Base-by-base conservation (phyloP, 1,140 invertebrate species). In the Adelges cooleyi region DNA sequence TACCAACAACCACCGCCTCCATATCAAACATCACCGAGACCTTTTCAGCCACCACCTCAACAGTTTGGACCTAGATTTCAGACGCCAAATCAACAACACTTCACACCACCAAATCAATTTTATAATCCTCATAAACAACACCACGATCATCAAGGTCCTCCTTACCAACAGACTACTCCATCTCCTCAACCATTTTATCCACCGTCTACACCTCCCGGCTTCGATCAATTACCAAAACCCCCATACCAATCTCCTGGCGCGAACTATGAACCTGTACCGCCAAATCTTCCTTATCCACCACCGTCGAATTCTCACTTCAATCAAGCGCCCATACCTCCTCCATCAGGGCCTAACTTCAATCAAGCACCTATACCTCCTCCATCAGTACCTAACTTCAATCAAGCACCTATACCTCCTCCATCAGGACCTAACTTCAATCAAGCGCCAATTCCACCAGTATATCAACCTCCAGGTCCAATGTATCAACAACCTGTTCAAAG, bases 31-130 rank as follows among this genome's bases (percentile, higher is more conserved):
- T 33, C 5, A 13, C 40, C 22, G 20, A 62, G 42, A 29, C 6
- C 56, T 48, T 62, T 48, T 29, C 56, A 62, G 0, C 56, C 42
- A 18, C 29, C 29, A 33, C 29, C 29, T 33, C 56, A 62, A 20
- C 56, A 46, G n/a, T 62, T 62, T 62, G 42, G 42, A 46, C 40
- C 56, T 46, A 3, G 56, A 62, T 62, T 62, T 48, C 56, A 62
- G 22, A 17, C 25, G 46, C 42, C 56, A 46, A 1, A 18, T 0
- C 38, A 18, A 0, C 38, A 46, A 62, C 40, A 48, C 10, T 62
- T 29, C 18, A 48, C 38, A 48, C 42, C 56, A n/a, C 25, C 56
- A 4, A 27, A 25, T 20, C 20, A 10, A 13, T 46, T 29, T 46
- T 46, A 46, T 48, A 40, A 18, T 27, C n/a, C 42, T 46, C 11